Percentiles rank a stretch among this genome's conserved stretches.
These are phyloP conservation scores for Enteromius paludinosus DNA, from an alignment of 2,797 vertebrate genomes.

Conservation along the genomic window DNA sequence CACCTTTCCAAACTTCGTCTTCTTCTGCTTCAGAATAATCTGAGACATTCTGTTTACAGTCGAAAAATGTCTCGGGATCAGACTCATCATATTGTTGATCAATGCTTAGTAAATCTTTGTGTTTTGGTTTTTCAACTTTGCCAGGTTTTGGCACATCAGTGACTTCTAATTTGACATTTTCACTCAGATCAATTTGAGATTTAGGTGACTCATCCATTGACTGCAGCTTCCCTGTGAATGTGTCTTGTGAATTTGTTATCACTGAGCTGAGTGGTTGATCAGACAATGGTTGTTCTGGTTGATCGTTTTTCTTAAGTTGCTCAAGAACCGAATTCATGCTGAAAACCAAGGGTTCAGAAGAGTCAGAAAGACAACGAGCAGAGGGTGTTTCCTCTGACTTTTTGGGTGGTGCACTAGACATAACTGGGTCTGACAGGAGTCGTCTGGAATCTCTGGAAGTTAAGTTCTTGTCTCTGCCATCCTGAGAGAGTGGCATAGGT, in stretches of 20 bases:
- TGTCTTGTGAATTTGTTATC: not conserved
- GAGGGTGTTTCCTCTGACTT: slow-evolving; percentile 2
- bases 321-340: slow-evolving; percentile 7
- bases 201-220: not conserved
- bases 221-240: not conserved
- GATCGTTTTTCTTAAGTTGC: slow-evolving; percentile 22
- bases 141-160: not conserved
- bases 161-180: slow-evolving; percentile 2
- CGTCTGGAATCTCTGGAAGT: not conserved
- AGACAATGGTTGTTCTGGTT: slow-evolving; percentile 2
- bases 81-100: slow-evolving; percentile 62
- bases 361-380: slow-evolving; percentile 37
- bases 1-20: slow-evolving; percentile 44
- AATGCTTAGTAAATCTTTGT: slow-evolving; percentile 35
- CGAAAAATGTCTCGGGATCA: slow-evolving; percentile 73
- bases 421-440: slow-evolving; percentile 42
- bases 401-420: not conserved
- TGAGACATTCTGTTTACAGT: slow-evolving; percentile 71
- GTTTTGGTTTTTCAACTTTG: slow-evolving; percentile 53
- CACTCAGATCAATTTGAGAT: slow-evolving; percentile 10
- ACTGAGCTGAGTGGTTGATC: not conserved
- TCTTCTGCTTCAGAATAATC: slow-evolving; percentile 72
- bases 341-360: slow-evolving; percentile 15
- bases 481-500: not conserved
- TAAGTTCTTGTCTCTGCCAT: not conserved